Conservation (phyloP, 2,888 invertebrate species). For the Anoplius nigerrimus region DNA sequence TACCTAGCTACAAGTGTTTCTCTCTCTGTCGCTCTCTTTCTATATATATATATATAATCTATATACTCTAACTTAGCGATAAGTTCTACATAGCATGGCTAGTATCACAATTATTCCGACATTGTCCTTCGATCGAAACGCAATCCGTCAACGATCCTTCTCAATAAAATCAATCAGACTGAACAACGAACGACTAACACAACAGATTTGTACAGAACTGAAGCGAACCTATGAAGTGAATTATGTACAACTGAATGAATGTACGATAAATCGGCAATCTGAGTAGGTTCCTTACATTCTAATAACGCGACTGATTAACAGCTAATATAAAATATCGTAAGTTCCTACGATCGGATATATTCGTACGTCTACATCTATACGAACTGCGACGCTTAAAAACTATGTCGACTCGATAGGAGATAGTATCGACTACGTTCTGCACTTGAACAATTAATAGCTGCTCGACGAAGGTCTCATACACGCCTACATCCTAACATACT, state of each 20-base stretch:
- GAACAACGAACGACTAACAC: constrained; percentile 12
- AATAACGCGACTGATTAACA: not conserved
- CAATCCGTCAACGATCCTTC: constrained; percentile 26
- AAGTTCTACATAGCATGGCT: constrained; percentile 65
- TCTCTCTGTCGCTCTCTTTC: not conserved
- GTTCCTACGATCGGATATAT: no score
- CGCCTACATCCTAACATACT: constrained; percentile 27
- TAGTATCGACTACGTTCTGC: no score
- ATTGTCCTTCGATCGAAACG: constrained; percentile 34
- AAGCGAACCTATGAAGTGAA: constrained; percentile 8
- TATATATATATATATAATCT: not conserved
- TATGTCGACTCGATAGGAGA: no score
- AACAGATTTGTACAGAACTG: constrained; percentile 16
- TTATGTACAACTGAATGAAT: not conserved
- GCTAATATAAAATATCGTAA: not conserved
- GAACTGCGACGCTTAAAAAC: no score
- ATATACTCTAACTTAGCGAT: constrained; percentile 52
- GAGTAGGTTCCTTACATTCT: not conserved
- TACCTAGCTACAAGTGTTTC: constrained; percentile 2
- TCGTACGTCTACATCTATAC: no score
- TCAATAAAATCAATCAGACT: constrained; percentile 12
- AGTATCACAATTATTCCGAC: constrained; percentile 71
- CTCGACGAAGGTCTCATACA: constrained; percentile 48
- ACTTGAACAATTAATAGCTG: constrained; percentile 40
- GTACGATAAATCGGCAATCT: not conserved